These are phyloP conservation scores for Stictocephala bisonia DNA, from an alignment of 2,888 invertebrate species.

Conservation along the genomic window DNA sequence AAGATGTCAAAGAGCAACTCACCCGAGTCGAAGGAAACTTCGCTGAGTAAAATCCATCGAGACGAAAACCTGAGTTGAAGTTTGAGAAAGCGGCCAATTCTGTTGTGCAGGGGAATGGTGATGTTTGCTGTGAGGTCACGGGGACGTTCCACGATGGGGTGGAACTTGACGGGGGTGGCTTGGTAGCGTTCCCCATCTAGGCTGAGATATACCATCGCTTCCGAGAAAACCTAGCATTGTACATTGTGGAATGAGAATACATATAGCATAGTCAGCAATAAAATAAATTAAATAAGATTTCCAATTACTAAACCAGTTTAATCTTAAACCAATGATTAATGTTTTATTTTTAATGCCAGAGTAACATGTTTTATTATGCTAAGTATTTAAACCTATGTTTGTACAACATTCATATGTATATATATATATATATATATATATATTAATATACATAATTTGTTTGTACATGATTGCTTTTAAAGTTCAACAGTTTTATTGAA, in stretches of 20 bases:
- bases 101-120: slow-evolving; percentile 78
- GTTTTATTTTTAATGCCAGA: too few species aligned
- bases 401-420: too few species aligned
- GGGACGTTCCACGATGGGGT: slow-evolving; percentile 63
- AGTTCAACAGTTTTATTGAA: too few species aligned
- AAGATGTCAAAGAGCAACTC: slow-evolving; percentile 62
- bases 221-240: slow-evolving; percentile 75
- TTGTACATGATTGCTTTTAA: too few species aligned
- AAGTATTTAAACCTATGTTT: too few species aligned
- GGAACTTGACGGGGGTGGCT: slow-evolving; percentile 73
- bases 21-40: slow-evolving; percentile 86
- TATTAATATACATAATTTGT: too few species aligned
- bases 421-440: too few species aligned
- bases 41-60: slow-evolving; percentile 91
- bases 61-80: slow-evolving; percentile 80
- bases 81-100: slow-evolving; percentile 81
- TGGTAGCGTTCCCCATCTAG: slow-evolving; percentile 82
- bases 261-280: too few species aligned
- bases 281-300: too few species aligned
- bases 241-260: not conserved
- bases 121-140: slow-evolving; percentile 68
- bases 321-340: too few species aligned
- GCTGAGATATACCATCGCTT: slow-evolving; percentile 82
- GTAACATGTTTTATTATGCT: too few species aligned
- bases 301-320: too few species aligned